These are phyloP conservation scores for Apantesis nais DNA, from an alignment of 2,888 invertebrate genomes.

Conservation along the genomic window DNA sequence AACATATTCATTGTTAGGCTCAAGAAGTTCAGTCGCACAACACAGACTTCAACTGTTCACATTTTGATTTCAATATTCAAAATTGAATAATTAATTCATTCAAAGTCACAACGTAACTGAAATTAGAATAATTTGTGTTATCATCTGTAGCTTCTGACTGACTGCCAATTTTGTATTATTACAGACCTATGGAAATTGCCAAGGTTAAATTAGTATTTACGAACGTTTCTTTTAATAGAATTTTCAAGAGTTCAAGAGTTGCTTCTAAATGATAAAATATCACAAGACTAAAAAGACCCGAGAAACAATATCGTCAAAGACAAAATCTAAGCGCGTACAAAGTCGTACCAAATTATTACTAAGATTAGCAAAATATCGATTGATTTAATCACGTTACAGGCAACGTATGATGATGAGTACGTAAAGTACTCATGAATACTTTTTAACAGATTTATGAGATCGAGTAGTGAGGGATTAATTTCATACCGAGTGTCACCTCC, in stretches of 20 bases:
- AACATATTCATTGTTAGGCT: background rate
- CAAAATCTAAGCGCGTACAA: too few relatives aligned
- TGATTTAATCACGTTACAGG: too few relatives aligned
- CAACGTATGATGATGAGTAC: too few relatives aligned
- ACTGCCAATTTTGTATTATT: conserved; percentile 6
- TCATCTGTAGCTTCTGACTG: conserved; percentile 1
- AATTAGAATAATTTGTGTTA: conserved; percentile 13
- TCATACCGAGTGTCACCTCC: too few relatives aligned
- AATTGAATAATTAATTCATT: conserved; percentile 10
- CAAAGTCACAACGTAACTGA: conserved; percentile 2
- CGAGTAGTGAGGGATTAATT: too few relatives aligned
- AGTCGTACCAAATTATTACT: too few relatives aligned
- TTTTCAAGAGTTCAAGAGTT: background rate
- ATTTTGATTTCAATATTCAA: conserved; percentile 8
- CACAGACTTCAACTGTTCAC: background rate
- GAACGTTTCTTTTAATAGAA: background rate
- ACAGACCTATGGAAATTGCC: background rate
- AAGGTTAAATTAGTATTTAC: background rate
- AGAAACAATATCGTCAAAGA: too few relatives aligned
- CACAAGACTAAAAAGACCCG: too few relatives aligned
- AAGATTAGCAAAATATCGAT: too few relatives aligned
- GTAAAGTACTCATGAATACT: too few relatives aligned
- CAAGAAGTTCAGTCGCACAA: background rate
- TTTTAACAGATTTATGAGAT: too few relatives aligned
- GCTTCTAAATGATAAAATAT: background rate